phyloP scores from a whole-genome alignment of 2,113 vertebrate species.

The human (Homo sapiens) region GRCh38 chr9:33109001-33109500 shows the following conservation, averaged over 20 bases:
- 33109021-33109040: neutral
- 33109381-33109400: neutral
- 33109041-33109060: neutral
- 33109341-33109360: neutral
- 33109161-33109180: neutral
- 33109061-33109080: neutral
- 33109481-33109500: neutral
- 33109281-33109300: neutral
- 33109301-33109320: neutral
- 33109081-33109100: neutral
- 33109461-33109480: neutral
- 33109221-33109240: neutral
- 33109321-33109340: neutral
- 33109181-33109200: neutral
- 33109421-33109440: neutral
- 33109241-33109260: no score
- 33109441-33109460: neutral
- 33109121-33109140: neutral
- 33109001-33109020: neutral
- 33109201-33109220: neutral
- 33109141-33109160: neutral
- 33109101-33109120: neutral
- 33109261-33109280: neutral
- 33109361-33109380: neutral
- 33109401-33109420: neutral